Conservation (phyloP, 1,140 invertebrate species). For the Stenopsyche tienmushanensis region DNA sequence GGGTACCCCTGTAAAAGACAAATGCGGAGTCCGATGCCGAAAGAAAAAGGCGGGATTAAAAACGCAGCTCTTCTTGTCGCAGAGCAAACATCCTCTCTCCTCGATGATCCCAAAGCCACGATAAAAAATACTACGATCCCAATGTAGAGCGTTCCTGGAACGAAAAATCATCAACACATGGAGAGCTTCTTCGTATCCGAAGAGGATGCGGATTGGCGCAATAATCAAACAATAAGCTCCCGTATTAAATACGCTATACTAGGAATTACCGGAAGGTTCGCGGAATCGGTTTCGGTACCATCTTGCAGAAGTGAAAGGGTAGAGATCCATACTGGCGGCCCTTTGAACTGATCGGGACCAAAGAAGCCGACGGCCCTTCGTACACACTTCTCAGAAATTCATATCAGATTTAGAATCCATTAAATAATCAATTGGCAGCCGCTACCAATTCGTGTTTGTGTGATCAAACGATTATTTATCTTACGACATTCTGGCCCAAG, state of each 20-base stretch:
- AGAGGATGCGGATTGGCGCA: no score
- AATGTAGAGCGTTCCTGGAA: no score
- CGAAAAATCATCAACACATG: no score
- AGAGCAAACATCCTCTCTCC: conserved; percentile 8
- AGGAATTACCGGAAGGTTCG: not conserved
- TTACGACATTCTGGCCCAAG: no score
- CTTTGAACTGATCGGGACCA: conserved; percentile 32
- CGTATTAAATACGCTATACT: no score
- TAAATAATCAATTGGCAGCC: conserved; percentile 27
- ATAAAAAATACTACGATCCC: no score
- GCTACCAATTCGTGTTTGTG: conserved; percentile 7
- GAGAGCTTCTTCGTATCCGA: no score
- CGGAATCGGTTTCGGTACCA: no score
- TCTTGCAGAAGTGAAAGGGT: conserved; percentile 25
- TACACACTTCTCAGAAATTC: conserved; percentile 15
- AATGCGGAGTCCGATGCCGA: conserved; percentile 14
- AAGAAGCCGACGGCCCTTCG: conserved; percentile 30
- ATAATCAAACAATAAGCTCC: no score
- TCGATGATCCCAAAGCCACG: no score
- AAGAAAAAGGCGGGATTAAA: not conserved
- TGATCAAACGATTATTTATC: conserved; percentile 9
- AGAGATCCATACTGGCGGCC: conserved; percentile 9
- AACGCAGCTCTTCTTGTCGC: conserved; percentile 6
- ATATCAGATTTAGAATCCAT: conserved; percentile 27
- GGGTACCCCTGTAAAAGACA: not conserved